phyloP scores from a whole-genome alignment of 2,888 invertebrate genomes.

The Pollenia labialis region DNA sequence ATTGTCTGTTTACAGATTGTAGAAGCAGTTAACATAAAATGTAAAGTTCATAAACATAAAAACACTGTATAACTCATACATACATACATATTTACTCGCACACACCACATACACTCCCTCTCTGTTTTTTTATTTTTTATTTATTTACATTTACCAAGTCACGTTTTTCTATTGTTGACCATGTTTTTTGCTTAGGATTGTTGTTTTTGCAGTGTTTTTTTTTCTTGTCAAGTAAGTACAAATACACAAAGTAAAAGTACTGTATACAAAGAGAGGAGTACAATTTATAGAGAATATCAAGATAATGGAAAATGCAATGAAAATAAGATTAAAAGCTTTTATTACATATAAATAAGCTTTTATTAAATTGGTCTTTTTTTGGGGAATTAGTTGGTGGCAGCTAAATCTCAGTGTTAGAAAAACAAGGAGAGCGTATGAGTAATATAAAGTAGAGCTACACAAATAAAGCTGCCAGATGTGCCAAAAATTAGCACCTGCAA shows the following conservation, averaged over 20 bases:
- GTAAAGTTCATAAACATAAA: neutral
- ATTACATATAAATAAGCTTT: conserved; percentile 40
- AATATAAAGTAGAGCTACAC: neutral
- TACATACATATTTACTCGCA: neutral
- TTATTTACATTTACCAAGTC: conserved; percentile 64
- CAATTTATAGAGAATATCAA: neutral
- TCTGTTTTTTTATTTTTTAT: neutral
- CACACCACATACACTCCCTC: neutral
- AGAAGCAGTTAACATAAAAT: conserved; percentile 26
- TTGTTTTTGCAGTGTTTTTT: conserved; percentile 5
- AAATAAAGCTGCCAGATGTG: conserved; percentile 17
- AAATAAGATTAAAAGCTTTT: conserved; percentile 38
- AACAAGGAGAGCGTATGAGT: conserved; percentile 37
- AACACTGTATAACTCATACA: neutral
- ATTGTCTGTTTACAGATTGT: conserved; percentile 23
- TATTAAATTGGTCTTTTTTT: neutral
- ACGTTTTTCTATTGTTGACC: conserved; percentile 66
- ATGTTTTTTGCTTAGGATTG: conserved; percentile 25
- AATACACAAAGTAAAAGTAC: neutral
- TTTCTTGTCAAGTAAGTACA: neutral
- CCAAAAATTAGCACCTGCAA: too few species aligned
- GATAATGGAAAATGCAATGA: neutral
- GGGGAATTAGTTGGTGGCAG: neutral
- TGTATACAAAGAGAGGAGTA: neutral
- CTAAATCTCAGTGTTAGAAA: neutral